Percentiles rank a stretch among this genome's conserved stretches.
Evolutionary conservation across 2,888 invertebrate species (phyloP).

Genomic region (Athalia rosae): DNA sequence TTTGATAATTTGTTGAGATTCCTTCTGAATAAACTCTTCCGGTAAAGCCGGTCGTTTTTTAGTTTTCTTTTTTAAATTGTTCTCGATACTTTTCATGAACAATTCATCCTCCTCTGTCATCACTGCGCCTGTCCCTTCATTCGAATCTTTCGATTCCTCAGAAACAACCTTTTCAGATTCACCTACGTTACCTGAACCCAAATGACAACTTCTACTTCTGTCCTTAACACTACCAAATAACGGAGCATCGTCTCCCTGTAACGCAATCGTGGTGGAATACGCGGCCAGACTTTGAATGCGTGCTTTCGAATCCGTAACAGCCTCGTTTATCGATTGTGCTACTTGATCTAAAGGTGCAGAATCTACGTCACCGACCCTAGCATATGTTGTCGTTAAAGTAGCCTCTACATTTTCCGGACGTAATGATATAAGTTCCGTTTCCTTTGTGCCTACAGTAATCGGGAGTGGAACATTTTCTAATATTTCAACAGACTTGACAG

Average conservation of each 20-base stretch:
- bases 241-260: slow-evolving; percentile 55
- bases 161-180: slow-evolving; percentile 1
- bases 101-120: slow-evolving; percentile 48
- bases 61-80: slow-evolving; percentile 55
- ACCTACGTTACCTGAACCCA: slow-evolving; percentile 22
- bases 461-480: slow-evolving; percentile 58
- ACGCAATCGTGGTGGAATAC: slow-evolving; percentile 43
- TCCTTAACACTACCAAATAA: slow-evolving; percentile 69
- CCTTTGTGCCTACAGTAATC: slow-evolving; percentile 57
- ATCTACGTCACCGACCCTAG: slow-evolving; percentile 56
- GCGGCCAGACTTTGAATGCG: slow-evolving; percentile 41
- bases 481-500: slow-evolving; percentile 58
- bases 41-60: slow-evolving; percentile 56
- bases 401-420: slow-evolving; percentile 67
- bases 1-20: slow-evolving; percentile 47
- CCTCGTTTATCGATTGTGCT: slow-evolving; percentile 38
- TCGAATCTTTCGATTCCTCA: slow-evolving; percentile 30
- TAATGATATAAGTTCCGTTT: slow-evolving; percentile 63
- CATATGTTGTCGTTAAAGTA: slow-evolving; percentile 65
- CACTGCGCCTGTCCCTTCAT: background rate
- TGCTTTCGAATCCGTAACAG: slow-evolving; percentile 25
- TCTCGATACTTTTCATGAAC: slow-evolving; percentile 54
- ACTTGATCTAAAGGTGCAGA: slow-evolving; percentile 47
- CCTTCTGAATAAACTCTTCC: slow-evolving; percentile 50
- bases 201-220: slow-evolving; percentile 55